Conservation (phyloP, 2,888 invertebrate species). For the Halictus quadricinctus region DNA sequence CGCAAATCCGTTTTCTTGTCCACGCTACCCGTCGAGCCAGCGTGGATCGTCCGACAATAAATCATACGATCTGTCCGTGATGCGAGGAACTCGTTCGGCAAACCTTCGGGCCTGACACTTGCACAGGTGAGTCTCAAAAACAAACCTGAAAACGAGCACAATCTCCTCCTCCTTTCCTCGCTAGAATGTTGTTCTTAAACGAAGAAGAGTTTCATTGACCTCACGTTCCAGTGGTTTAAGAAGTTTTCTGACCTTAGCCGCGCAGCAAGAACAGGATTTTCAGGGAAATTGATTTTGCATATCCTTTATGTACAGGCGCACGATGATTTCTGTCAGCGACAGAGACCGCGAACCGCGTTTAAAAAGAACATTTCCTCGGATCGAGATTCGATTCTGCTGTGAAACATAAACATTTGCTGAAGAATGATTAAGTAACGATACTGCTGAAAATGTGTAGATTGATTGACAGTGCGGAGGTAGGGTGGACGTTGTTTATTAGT, state of each 20-base stretch:
- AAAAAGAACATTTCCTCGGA: too few relatives aligned
- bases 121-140: constrained; percentile 27
- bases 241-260: neutral
- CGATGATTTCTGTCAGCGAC: neutral
- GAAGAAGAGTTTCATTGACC: constrained; percentile 19
- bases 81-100: neutral
- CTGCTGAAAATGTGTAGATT: too few relatives aligned
- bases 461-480: too few relatives aligned
- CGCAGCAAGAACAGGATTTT: neutral
- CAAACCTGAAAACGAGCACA: neutral
- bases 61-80: constrained; percentile 8
- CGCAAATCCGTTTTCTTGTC: constrained; percentile 11
- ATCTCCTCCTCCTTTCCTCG: neutral
- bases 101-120: neutral
- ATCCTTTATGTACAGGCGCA: neutral
- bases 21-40: neutral
- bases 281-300: neutral
- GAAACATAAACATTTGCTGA: too few relatives aligned
- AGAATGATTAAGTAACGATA: too few relatives aligned
- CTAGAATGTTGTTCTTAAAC: neutral
- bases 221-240: neutral
- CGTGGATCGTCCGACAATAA: neutral
- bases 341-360: neutral
- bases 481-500: too few relatives aligned
- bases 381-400: too few relatives aligned